Percentiles rank a stretch among this genome's conserved stretches.
Conservation (phyloP, 2,797 vertebrate species). For the Okamejei kenojei region DNA sequence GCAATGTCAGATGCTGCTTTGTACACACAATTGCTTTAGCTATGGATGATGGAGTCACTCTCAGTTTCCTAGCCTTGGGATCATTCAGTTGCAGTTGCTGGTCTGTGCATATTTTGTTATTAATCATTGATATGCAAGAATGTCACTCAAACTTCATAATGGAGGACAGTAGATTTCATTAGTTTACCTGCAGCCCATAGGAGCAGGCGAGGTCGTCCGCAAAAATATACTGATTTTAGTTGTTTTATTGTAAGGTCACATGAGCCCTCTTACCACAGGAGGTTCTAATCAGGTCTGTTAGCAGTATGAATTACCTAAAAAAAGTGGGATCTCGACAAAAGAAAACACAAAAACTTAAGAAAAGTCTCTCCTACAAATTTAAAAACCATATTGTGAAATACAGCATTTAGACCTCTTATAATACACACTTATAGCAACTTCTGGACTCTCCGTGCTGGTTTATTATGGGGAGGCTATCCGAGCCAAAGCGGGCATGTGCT, state of each 20-base stretch:
- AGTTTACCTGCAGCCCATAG: no score
- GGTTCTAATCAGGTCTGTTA: conserved; percentile 33
- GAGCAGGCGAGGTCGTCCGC: no score
- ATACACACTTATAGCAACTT: neutral
- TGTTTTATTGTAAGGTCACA: conserved; percentile 53
- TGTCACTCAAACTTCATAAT: no score
- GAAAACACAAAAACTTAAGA: conserved; percentile 65
- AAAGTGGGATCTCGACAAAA: conserved; percentile 65
- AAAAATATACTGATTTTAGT: conserved; percentile 58
- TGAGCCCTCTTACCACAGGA: conserved; percentile 50
- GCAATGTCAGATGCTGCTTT: no score
- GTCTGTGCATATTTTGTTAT: no score
- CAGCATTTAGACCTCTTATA: conserved; percentile 21
- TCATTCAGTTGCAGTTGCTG: no score
- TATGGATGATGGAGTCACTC: no score
- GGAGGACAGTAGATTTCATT: no score
- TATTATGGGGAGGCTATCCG: conserved; percentile 42
- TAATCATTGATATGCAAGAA: no score
- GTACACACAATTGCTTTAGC: no score
- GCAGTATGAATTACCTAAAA: conserved; percentile 62
- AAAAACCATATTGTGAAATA: conserved; percentile 57
- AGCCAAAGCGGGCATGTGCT: conserved; percentile 66
- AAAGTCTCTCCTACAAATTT: conserved; percentile 61
- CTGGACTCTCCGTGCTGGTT: neutral
- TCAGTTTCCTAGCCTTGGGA: no score